Conservation (phyloP, 2,113 vertebrate species). For the Toxotes chatareus region DNA sequence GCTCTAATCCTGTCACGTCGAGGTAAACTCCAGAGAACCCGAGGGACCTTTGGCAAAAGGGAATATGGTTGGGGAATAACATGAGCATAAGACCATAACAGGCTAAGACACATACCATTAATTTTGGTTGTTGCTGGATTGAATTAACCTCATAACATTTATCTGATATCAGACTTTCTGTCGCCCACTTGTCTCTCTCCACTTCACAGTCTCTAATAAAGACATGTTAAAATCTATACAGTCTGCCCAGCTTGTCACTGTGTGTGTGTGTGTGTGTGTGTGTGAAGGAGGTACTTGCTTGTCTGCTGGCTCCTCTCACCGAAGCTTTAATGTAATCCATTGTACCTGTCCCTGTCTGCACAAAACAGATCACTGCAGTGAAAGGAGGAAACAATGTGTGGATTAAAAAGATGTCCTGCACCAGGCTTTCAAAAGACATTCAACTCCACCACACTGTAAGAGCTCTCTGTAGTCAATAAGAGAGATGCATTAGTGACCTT, state of each 20-base stretch:
- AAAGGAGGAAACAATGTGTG: constrained; percentile 7
- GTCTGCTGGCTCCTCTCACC: constrained; percentile 1
- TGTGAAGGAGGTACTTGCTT: constrained; percentile 41
- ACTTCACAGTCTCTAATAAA: constrained; percentile 2
- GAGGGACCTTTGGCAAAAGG: constrained; percentile 8
- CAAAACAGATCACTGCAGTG: constrained; percentile 7
- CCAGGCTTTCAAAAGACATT: constrained; percentile 13
- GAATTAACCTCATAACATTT: background rate
- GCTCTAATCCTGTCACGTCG: constrained; percentile 75
- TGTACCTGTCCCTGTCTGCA: constrained; percentile 26
- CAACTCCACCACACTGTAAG: background rate
- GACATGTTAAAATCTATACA: background rate
- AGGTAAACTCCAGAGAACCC: constrained; percentile 45
- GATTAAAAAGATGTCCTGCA: constrained; percentile 32
- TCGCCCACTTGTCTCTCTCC: background rate
- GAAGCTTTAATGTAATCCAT: constrained; percentile 29
- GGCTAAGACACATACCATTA: background rate
- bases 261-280: background rate
- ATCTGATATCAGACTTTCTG: background rate
- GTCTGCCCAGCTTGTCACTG: background rate
- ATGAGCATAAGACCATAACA: background rate
- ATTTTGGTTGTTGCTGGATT: background rate
- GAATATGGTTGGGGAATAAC: constrained; percentile 7
- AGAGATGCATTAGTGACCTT: constrained; percentile 14
- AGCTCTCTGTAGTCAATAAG: constrained; percentile 1